A percentile compares a stretch with the other conserved stretches of the same genome.
phyloP scores from a whole-genome alignment of 2,888 invertebrate genomes.

The Zaprionus lineosus region DNA sequence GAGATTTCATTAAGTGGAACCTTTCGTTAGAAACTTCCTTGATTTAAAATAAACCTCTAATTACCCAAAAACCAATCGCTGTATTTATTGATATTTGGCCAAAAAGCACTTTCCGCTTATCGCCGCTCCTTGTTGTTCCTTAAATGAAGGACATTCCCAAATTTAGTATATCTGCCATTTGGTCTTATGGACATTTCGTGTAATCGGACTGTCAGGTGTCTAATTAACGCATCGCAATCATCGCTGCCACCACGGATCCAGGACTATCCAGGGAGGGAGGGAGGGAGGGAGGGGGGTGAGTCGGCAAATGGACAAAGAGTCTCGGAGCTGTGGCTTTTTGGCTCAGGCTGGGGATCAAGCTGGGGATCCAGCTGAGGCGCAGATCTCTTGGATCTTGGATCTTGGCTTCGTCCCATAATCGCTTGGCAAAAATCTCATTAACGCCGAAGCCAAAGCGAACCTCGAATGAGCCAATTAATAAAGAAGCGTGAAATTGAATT shows the following conservation, averaged over 20 bases:
- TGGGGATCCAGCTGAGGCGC: neutral
- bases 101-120: no score
- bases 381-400: neutral
- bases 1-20: no score
- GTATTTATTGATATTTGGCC: no score
- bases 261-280: conserved; percentile 26
- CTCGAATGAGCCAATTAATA: conserved; percentile 70
- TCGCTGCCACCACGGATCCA: no score
- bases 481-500: conserved; percentile 78
- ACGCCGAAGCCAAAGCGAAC: conserved; percentile 38
- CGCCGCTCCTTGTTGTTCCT: no score
- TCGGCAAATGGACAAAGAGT: conserved; percentile 55
- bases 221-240: conserved; percentile 61
- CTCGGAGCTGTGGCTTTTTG: no score
- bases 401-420: conserved; percentile 45
- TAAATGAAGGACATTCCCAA: no score
- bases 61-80: no score
- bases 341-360: neutral
- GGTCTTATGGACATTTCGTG: neutral
- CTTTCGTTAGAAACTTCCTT: no score
- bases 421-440: conserved; percentile 70
- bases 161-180: no score
- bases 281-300: no score
- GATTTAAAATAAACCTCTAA: no score
- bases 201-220: conserved; percentile 61